Evolutionary conservation across 1,140 invertebrate species (phyloP), one percentile per base, ranked within the genome.

Genomic region (Pseudomyrmex cubaensis): DNA sequence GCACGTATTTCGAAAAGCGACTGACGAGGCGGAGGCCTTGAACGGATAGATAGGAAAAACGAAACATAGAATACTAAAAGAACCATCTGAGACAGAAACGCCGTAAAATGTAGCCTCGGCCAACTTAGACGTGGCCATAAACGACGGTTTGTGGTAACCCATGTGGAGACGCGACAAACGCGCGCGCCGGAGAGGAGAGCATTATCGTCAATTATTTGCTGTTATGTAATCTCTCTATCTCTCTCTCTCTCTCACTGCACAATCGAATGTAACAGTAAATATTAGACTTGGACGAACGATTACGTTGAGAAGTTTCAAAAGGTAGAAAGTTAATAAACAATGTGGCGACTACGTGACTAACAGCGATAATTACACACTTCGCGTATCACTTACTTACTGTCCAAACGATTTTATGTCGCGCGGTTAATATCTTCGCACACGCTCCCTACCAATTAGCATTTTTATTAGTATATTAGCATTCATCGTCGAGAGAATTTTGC

Each of bases 71-170:
- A 91, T 91, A 92, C 88, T 75, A 67, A 87, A 35, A 92, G 90
- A 91, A 93, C 90, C 90, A 92, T 91, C 90, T 90, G 89, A 92
- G 90, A 91, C 92, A 90, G 92, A 94, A 93, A 91, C 87, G 90
- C 88, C 89, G 91, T 93, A 93, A 93, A 93, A 92, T 89, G 90
- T 92, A 93, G 90, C 93, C 93, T 94, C 93, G 93, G 93, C 92
- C 93, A 93, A 93, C 92, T 94, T 94, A 93, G 90, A 90, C 87
- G 78, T 87, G 89, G 88, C 90, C 91, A 91, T 94, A 93, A 93
- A 92, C 80, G 92, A 90, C 87, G 7, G 85, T 85, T 85, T 85
- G 85, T 83, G 85, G 76, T 74, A 85, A 85, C 82, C 83, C 17
- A 63, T 17, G 80, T 72, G 57, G 62, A 82, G 52, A 44, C 84